phyloP scores from a whole-genome alignment of 2,888 invertebrate species.

The Ectemnius lituratus region DNA sequence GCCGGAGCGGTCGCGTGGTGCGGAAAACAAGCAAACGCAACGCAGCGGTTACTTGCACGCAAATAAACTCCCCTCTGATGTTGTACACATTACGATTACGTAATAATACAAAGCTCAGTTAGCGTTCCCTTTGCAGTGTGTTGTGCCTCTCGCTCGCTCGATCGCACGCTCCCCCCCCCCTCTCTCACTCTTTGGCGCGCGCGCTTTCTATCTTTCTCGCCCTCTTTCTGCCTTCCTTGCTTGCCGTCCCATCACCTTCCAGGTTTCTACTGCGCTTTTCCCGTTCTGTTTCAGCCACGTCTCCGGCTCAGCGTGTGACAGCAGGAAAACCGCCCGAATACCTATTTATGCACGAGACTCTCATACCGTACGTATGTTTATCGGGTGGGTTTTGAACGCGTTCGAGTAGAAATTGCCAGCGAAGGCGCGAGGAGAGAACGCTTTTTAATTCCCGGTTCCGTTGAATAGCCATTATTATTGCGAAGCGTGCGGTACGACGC shows the following conservation, averaged over 20 bases:
- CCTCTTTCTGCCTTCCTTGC: not conserved
- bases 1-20: conserved; percentile 13
- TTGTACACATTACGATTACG: conserved; percentile 69
- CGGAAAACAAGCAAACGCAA: conserved; percentile 55
- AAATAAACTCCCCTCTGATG: conserved; percentile 64
- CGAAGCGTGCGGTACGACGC: conserved; percentile 3
- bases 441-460: conserved; percentile 8
- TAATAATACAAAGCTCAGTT: conserved; percentile 58
- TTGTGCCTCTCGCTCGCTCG: not conserved
- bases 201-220: conserved; percentile 16
- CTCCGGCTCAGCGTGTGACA: not conserved
- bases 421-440: not conserved
- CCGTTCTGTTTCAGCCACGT: not conserved
- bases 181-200: not conserved
- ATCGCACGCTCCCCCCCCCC: not conserved
- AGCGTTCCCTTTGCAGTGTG: conserved; percentile 7
- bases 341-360: conserved; percentile 30
- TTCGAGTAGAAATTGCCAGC: conserved; percentile 10
- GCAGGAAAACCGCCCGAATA: conserved; percentile 31
- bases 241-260: not conserved
- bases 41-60: conserved; percentile 37
- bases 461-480: conserved; percentile 6
- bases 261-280: no score
- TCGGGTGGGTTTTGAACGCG: conserved; percentile 21
- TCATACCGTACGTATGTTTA: conserved; percentile 26